Evolutionary conservation across 2,113 vertebrate species (phyloP).

Genomic region (Orientallactaga bullata): DNA sequence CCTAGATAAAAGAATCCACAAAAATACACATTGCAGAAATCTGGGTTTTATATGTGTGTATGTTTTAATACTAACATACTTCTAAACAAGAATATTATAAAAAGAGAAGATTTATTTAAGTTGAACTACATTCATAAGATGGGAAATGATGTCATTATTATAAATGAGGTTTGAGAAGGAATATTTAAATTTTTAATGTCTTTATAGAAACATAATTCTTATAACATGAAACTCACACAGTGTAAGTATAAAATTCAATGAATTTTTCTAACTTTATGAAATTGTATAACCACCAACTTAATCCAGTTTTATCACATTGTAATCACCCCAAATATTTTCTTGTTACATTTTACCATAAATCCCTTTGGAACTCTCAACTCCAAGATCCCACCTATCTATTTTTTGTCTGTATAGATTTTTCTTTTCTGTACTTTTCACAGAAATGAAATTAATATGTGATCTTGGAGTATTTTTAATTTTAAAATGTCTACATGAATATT

Average conservation of each 20-base stretch:
- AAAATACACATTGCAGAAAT: slow-evolving; percentile 14
- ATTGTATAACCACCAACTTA: background rate
- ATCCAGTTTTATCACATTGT: slow-evolving; percentile 2
- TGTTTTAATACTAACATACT: background rate
- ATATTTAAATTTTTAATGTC: background rate
- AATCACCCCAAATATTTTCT: background rate
- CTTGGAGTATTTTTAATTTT: slow-evolving; percentile 12
- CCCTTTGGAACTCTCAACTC: background rate
- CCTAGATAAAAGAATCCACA: background rate
- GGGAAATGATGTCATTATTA: background rate
- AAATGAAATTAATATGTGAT: background rate
- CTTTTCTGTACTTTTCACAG: background rate
- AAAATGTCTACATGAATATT: background rate
- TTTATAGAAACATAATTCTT: background rate
- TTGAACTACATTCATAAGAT: background rate
- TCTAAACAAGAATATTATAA: slow-evolving; percentile 38
- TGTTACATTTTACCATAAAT: background rate
- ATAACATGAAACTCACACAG: background rate
- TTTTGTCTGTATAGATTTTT: background rate
- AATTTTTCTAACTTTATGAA: background rate
- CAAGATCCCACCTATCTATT: background rate
- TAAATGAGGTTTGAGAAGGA: background rate
- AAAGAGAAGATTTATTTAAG: slow-evolving; percentile 32
- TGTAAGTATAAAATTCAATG: background rate
- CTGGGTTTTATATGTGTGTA: background rate